A percentile compares a stretch with the other conserved stretches of the same genome.
These are phyloP conservation scores for Nemurella pictetii DNA, from an alignment of 2,888 invertebrate species.

Conservation along the genomic window DNA sequence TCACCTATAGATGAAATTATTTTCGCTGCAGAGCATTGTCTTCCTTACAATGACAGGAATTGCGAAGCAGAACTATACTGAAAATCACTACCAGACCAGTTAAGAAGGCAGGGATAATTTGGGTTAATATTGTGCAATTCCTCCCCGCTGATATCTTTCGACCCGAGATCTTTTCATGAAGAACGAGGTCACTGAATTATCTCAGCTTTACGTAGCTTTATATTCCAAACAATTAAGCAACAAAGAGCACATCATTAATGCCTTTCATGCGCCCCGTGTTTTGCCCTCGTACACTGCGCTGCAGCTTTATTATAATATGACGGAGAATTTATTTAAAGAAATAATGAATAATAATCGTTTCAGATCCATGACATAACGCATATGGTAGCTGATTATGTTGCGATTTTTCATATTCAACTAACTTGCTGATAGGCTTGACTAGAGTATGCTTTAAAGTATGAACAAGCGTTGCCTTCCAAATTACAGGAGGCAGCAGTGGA, in stretches of 20 bases:
- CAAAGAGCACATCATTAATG: conserved; percentile 7
- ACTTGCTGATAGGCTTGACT: no score
- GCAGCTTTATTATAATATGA: neutral
- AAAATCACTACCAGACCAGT: neutral
- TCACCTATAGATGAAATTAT: no score
- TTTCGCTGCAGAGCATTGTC: no score
- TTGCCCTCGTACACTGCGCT: neutral
- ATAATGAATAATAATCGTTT: conserved; percentile 18
- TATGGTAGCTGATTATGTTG: no score
- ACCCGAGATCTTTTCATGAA: neutral
- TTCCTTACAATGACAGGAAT: no score
- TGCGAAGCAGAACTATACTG: no score
- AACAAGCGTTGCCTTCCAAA: no score
- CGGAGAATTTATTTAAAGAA: neutral
- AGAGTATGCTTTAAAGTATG: no score
- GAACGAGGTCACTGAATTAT: neutral
- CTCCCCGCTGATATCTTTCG: neutral
- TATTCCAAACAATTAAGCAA: neutral
- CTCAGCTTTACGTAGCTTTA: neutral
- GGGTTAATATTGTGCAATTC: neutral
- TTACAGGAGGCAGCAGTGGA: no score
- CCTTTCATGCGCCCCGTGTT: neutral
- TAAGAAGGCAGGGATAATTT: neutral
- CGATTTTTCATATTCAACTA: no score
- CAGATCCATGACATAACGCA: neutral